These are phyloP conservation scores for Labeo calbasu DNA, from an alignment of 2,797 vertebrate species.

Conservation along the genomic window DNA sequence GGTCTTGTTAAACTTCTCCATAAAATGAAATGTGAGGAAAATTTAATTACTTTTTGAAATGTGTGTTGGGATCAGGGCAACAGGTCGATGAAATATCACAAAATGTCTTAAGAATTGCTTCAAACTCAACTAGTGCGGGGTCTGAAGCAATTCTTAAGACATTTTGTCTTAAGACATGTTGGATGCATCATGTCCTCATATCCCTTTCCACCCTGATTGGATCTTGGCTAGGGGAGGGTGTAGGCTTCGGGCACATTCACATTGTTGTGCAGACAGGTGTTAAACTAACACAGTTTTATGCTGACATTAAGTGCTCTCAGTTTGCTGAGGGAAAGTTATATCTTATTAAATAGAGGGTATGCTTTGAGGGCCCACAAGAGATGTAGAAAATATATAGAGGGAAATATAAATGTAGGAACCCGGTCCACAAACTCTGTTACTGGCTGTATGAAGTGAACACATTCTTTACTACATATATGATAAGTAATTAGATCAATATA, in stretches of 20 bases:
- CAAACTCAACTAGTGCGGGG: neutral
- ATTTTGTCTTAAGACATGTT: too few relatives aligned
- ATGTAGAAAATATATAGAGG: conserved; percentile 31
- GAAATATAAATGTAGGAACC: conserved; percentile 41
- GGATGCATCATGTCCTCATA: neutral
- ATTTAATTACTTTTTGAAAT: neutral
- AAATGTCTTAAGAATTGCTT: too few relatives aligned
- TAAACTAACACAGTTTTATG: conserved; percentile 57
- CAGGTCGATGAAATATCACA: neutral
- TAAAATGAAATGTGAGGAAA: neutral
- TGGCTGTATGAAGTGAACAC: conserved; percentile 36
- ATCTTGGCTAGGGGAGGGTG: neutral
- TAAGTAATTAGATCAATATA: neutral
- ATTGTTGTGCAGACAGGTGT: conserved; percentile 46
- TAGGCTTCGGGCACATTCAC: conserved; percentile 38
- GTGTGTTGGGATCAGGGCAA: neutral
- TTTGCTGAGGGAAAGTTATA: conserved; percentile 57
- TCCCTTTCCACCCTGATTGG: neutral
- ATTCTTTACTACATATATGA: conserved; percentile 49
- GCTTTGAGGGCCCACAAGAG: conserved; percentile 46
- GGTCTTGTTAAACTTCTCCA: neutral
- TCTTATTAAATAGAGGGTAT: conserved; percentile 60
- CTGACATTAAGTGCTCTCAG: conserved; percentile 67
- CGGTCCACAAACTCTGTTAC: conserved; percentile 47
- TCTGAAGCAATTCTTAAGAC: neutral